These are phyloP conservation scores for Chionoecetes opilio DNA, from an alignment of 1,140 invertebrate species.

Conservation along the genomic window DNA sequence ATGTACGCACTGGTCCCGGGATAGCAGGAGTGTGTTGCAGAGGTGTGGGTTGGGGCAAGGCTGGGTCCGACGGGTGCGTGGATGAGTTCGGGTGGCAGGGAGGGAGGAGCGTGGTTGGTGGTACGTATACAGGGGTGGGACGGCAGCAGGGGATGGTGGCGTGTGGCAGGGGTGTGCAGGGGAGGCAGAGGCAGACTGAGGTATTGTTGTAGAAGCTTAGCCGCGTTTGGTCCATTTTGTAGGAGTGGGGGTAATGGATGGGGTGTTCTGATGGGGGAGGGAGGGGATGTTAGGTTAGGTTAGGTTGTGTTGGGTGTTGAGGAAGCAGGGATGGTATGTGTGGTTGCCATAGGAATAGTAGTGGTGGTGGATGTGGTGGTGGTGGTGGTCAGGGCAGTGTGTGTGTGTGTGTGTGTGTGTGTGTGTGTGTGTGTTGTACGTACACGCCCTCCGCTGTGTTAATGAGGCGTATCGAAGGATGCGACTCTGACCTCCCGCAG, in stretches of 20 bases:
- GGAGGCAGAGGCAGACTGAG: background rate
- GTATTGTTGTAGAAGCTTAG: too few relatives aligned
- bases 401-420: constrained; percentile 8
- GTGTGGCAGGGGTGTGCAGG: background rate
- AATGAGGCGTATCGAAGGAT: constrained; percentile 18
- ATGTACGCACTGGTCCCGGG: background rate
- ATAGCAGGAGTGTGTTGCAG: background rate
- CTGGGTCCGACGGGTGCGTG: background rate
- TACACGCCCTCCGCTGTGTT: constrained; percentile 11
- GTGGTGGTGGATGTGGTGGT: too few relatives aligned
- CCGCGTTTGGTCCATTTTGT: too few relatives aligned
- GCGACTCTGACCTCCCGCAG: background rate
- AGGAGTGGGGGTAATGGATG: background rate
- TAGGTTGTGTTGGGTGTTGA: too few relatives aligned
- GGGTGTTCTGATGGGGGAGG: background rate
- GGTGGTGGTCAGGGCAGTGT: background rate
- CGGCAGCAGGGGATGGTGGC: too few relatives aligned
- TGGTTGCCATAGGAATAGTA: too few relatives aligned
- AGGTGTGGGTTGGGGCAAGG: constrained; percentile 2
- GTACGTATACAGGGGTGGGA: too few relatives aligned
- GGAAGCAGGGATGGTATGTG: too few relatives aligned
- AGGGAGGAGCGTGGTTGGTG: too few relatives aligned
- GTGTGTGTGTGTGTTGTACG: background rate
- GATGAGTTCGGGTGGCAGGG: background rate
- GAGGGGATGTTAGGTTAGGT: background rate